Conservation (phyloP, 2,113 vertebrate genomes). For the Mobula hypostoma region DNA sequence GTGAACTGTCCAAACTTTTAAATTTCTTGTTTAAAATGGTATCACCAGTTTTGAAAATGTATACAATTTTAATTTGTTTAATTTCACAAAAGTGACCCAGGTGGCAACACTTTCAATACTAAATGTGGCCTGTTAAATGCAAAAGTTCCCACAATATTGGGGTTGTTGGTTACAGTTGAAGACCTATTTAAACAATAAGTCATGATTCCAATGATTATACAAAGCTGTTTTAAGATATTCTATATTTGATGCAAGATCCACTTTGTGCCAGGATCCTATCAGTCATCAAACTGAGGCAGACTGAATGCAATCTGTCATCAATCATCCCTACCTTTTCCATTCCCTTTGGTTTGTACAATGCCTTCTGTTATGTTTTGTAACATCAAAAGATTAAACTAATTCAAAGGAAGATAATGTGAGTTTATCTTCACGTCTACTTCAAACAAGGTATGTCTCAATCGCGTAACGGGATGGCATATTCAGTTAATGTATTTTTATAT, state of each 20-base stretch:
- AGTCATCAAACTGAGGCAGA: not conserved
- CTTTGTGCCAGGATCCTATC: not conserved
- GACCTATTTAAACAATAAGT: not conserved
- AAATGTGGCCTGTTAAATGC: not conserved
- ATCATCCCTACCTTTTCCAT: too few species aligned
- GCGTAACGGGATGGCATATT: too few species aligned
- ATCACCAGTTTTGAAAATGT: not conserved
- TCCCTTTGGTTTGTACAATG: not conserved
- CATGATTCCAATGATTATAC: not conserved
- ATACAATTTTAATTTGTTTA: not conserved
- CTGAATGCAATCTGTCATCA: not conserved
- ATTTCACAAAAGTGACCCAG: not conserved
- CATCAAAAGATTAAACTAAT: too few species aligned
- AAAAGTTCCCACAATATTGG: not conserved
- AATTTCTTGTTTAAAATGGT: not conserved
- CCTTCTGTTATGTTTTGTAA: too few species aligned
- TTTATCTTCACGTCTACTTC: too few species aligned
- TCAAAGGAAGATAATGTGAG: too few species aligned
- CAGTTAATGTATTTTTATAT: too few species aligned
- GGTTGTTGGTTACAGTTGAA: constrained; percentile 8
- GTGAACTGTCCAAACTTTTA: too few species aligned
- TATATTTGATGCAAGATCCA: too few species aligned
- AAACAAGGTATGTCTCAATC: too few species aligned
- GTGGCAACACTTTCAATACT: not conserved
- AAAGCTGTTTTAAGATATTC: not conserved